A percentile compares a stretch with the other conserved stretches of the same genome.
These are phyloP conservation scores for Drosophila sp. DNA, from an alignment of 1,140 invertebrate species.

Conservation along the genomic window DNA sequence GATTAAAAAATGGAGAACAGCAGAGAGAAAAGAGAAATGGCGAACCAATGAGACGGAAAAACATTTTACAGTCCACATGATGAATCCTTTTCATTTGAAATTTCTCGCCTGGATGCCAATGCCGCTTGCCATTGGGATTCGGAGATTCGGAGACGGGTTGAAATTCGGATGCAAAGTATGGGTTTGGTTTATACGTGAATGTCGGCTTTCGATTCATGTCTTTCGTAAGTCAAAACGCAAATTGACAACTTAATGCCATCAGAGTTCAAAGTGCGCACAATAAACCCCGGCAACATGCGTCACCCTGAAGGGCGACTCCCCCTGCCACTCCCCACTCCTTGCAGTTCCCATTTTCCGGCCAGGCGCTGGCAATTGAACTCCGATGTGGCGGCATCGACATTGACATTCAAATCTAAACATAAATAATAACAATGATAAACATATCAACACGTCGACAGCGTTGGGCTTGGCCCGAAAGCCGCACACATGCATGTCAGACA, in stretches of 20 bases:
- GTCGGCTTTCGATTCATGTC: constrained; percentile 39
- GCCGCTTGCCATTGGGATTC: constrained; percentile 4
- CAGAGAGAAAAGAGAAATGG: not conserved
- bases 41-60: constrained; percentile 16
- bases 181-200: too few species aligned
- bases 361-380: not conserved
- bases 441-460: constrained; percentile 69
- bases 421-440: constrained; percentile 83
- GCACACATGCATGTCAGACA: constrained; percentile 46
- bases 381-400: constrained; percentile 59
- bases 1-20: not conserved
- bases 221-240: constrained; percentile 68
- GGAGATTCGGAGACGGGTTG: constrained; percentile 5
- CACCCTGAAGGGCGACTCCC: constrained; percentile 14
- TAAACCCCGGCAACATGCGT: constrained; percentile 44
- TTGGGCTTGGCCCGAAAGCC: constrained; percentile 27
- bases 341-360: too few species aligned
- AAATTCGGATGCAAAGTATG: not conserved
- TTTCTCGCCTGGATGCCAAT: constrained; percentile 25
- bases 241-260: constrained; percentile 81
- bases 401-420: constrained; percentile 82
- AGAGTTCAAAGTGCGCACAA: constrained; percentile 75
- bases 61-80: constrained; percentile 32
- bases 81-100: constrained; percentile 52
- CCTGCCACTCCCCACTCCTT: not conserved